Evolutionary conservation across 2,888 invertebrate genomes (phyloP), one percentile per base, ranked within the genome.

Genomic region (Aleiodes alternator): DNA sequence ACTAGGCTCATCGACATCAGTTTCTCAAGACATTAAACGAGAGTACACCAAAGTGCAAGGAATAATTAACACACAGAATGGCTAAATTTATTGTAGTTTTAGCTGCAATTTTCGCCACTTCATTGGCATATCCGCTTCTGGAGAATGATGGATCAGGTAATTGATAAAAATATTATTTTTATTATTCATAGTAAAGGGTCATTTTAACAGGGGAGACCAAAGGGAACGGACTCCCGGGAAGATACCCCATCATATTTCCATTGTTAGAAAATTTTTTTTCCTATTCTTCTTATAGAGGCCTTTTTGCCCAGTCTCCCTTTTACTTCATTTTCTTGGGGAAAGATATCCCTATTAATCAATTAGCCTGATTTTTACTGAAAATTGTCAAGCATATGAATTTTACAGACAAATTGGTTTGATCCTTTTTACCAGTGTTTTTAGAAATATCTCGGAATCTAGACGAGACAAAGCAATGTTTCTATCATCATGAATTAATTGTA

Each of bases 1-100:
- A 14, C 14, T 31, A 61, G n/a, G 12, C 43, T 43, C 61, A 43
- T 61, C 43, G 43, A 4, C 61, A 61, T 38, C 61, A 61, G 38
- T 61, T 43, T 43, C 14, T 43, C 14, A 43, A 59, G 34, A 31
- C 38, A 38, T 9, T 61, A 43, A 61, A 16, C 7, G 12, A 16
- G 38, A 61, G 61, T 23, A 23, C 38, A 61, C n/a, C 9, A 38
- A 9, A 59, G 29, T 38, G 8, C 38, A 38, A 38, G 38, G 38
- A 3, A 38, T 38, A 38, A 38, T 38, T 38, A 5, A 14, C 7
- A 69, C 0, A 16, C n/a, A 73, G 4, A 43, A 77, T 74, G 69
- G 34, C 29, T 9, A 77, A 66, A 16, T 11, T 72, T 11, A 31
- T 74, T 12, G 8, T 74, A 16, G 16, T 76, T 38, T 11, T 73